Evolutionary conservation across 35 echinoderm and acorn worm genomes (phyloP), one percentile per base, ranked within the genome.

Genomic region (Hemicentrotus pulcherrimus): DNA sequence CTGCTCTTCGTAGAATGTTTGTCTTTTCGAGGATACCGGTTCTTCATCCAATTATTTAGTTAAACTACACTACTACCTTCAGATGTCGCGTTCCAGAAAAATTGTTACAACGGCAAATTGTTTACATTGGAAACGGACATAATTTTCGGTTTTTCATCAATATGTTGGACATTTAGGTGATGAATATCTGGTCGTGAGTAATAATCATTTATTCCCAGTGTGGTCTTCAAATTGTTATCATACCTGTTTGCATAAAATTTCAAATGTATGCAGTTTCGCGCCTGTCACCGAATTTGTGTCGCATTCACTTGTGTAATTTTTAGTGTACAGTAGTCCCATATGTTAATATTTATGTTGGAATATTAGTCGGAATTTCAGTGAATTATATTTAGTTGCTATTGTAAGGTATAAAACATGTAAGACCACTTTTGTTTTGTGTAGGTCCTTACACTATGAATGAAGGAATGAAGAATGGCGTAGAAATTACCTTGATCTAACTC

Each of bases 41-140:
- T 55, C 50, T 55, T 28, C 19, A 78, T n/a, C 18, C 6, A 78
- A 78, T 22, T n/a, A 1, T 28, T 78, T 0, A 78, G 35, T 13
- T 55, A 78, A 78, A 78, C 19, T 78, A 5, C 18, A 8, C 65
- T 22, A 6, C 65, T 78, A 78, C 1, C 5, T 78, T 78, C 9
- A 22, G 65, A 78, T 78, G 18, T 28, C 28, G 65, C 22, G 65
- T 78, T 78, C 22, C 65, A 78, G 88, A 47, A 32, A 86, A 32
- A n/a, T 47, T 33, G 88, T 45, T 41, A 90, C 24, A 47, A 90
- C 88, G 46, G 31, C 19, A 90, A 90, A 90, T 90, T 90, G 88
- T 90, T 90, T 33, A 90, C 88, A 47, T 90, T 90, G 32, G 88
- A 90, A 90, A 90, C 88, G 12, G 88, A 12, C 32, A 4, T 90